These are phyloP conservation scores for Nipponacmea schrenckii DNA, from an alignment of 2,888 invertebrate species.

Conservation along the genomic window DNA sequence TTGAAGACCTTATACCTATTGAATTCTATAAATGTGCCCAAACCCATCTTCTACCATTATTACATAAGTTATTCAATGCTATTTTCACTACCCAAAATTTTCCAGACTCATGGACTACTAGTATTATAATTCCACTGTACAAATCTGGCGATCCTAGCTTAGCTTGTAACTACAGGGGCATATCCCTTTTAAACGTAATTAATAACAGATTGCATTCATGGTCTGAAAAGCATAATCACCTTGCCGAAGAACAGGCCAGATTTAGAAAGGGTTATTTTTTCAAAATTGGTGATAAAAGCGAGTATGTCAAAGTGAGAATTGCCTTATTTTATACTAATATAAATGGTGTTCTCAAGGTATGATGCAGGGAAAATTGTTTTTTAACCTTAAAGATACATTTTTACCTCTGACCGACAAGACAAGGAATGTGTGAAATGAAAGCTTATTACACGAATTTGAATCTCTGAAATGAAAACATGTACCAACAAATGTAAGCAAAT, in stretches of 20 bases:
- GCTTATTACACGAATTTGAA: too few relatives aligned
- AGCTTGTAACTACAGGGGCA: background rate
- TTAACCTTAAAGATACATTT: too few relatives aligned
- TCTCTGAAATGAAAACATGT: too few relatives aligned
- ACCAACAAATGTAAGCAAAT: too few relatives aligned
- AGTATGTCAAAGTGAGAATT: too few relatives aligned
- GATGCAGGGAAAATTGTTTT: too few relatives aligned
- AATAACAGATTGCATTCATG: background rate
- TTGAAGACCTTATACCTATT: background rate
- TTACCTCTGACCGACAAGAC: too few relatives aligned
- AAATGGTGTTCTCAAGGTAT: too few relatives aligned
- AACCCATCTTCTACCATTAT: background rate
- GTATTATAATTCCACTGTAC: background rate
- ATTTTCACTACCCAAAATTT: background rate
- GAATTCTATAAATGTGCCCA: background rate
- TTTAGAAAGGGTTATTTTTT: background rate
- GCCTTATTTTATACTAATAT: too few relatives aligned
- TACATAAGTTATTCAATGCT: background rate
- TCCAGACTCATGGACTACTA: background rate
- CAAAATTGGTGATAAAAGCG: too few relatives aligned
- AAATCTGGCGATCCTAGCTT: background rate
- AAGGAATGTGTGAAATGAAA: too few relatives aligned
- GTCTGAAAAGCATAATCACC: background rate
- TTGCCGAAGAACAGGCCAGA: conserved; percentile 1
- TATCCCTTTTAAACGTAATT: background rate